These are phyloP conservation scores for Oopsacas minuta DNA, from an alignment of 37 sponge, comb jelly and placozoan genomes.

Conservation along the genomic window DNA sequence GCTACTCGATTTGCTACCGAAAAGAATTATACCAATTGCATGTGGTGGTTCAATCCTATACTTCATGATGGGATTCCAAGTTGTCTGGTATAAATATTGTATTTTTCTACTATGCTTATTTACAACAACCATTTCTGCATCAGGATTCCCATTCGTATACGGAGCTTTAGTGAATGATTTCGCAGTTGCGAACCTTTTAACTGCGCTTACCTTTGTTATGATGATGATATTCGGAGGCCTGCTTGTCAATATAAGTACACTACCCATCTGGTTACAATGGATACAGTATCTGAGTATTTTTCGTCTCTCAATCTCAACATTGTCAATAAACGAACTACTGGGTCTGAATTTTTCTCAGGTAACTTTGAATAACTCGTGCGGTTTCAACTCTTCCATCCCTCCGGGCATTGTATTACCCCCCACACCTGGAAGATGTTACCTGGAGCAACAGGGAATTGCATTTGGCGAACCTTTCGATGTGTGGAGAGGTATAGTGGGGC, in stretches of 20 bases:
- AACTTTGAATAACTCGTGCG: not conserved
- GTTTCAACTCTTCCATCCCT: not conserved
- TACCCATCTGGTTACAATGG: constrained; percentile 54
- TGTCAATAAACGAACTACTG: constrained; percentile 34
- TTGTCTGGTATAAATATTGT: constrained; percentile 33
- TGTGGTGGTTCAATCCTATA: constrained; percentile 41
- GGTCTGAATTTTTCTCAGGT: constrained; percentile 16
- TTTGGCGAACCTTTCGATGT: not conserved
- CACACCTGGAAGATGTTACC: not conserved
- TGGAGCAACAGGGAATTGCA: not conserved
- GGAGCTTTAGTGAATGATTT: constrained; percentile 32
- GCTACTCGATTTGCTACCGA: constrained; percentile 45
- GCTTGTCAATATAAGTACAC: constrained; percentile 33
- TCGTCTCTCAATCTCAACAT: constrained; percentile 37
- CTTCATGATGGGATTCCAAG: constrained; percentile 61
- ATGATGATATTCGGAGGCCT: constrained; percentile 63
- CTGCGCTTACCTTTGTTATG: constrained; percentile 16
- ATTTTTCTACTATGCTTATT: constrained; percentile 44
- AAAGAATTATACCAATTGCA: constrained; percentile 38
- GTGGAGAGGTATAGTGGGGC: not conserved
- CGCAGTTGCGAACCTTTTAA: constrained; percentile 10
- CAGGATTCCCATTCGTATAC: constrained; percentile 34
- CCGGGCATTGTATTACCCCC: not conserved
- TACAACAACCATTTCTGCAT: constrained; percentile 32
- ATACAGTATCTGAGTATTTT: constrained; percentile 53